Evolutionary conservation across 2,888 invertebrate species (phyloP).

Genomic region (Nipponacmea schrenckii): DNA sequence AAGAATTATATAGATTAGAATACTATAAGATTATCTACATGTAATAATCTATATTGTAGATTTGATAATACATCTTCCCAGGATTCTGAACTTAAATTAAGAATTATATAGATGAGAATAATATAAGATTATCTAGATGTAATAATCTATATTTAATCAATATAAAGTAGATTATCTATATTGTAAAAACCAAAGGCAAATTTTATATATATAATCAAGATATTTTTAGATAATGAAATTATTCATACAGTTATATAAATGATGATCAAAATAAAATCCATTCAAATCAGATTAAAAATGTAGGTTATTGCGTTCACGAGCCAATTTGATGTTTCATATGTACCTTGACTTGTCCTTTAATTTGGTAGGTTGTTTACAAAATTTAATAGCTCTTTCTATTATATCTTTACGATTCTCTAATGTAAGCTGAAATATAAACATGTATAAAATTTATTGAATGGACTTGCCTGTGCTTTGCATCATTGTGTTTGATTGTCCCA

Average conservation of each 20-base stretch:
- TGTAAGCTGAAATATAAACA: constrained; percentile 50
- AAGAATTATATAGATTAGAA: background rate
- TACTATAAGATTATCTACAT: constrained; percentile 54
- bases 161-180: no score
- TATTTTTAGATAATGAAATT: no score
- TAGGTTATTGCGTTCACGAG: background rate
- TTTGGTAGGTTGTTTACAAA: constrained; percentile 43
- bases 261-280: no score
- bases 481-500: no score
- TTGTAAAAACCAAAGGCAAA: no score
- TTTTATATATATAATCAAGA: no score
- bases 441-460: background rate
- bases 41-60: constrained; percentile 47
- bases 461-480: no score
- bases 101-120: background rate
- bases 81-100: background rate
- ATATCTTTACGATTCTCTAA: constrained; percentile 62
- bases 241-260: no score
- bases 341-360: background rate
- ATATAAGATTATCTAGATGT: background rate
- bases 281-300: background rate
- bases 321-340: background rate
- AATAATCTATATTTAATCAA: background rate
- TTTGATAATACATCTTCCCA: constrained; percentile 47
- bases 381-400: constrained; percentile 59